Evolutionary conservation across 2,797 vertebrate genomes (phyloP).

Genomic region (Pseudomugil gertrudae): DNA sequence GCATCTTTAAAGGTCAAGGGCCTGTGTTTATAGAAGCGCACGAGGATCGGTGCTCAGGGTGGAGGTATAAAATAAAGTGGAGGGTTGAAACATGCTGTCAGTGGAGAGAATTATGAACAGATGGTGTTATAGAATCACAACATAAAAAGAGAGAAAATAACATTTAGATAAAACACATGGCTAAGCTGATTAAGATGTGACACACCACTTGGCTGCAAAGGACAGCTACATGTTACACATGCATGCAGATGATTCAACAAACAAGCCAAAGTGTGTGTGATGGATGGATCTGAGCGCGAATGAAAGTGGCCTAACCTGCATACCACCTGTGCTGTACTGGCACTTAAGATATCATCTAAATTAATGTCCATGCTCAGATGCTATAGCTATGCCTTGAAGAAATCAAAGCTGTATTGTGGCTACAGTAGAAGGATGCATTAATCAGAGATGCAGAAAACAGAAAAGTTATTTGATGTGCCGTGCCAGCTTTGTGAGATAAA

Average conservation of each 20-base stretch:
- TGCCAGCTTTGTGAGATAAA: neutral
- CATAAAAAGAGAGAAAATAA: constrained; percentile 33
- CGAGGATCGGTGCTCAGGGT: constrained; percentile 8
- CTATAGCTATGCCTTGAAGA: constrained; percentile 6
- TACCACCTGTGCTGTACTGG: constrained; percentile 24
- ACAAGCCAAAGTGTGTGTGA: constrained; percentile 19
- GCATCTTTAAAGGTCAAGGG: constrained; percentile 69
- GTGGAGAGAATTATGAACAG: constrained; percentile 45
- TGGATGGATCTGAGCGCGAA: constrained; percentile 31
- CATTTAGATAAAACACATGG: constrained; percentile 45
- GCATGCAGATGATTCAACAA: constrained; percentile 27
- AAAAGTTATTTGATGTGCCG: neutral
- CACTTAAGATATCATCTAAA: constrained; percentile 33
- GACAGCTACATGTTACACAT: constrained; percentile 22
- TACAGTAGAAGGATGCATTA: neutral
- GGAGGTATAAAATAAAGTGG: constrained; percentile 23
- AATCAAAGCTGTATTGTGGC: constrained; percentile 1
- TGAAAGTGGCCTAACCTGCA: constrained; percentile 14
- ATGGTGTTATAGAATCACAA: constrained; percentile 46
- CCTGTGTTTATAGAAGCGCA: constrained; percentile 29
- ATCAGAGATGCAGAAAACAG: constrained; percentile 8
- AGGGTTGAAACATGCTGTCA: constrained; percentile 17
- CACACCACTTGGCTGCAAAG: constrained; percentile 45
- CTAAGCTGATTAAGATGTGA: constrained; percentile 55
- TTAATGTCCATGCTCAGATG: no score